These are phyloP conservation scores for Brachyhypopomus occidentalis DNA, from an alignment of 2,113 vertebrate genomes.

Conservation along the genomic window DNA sequence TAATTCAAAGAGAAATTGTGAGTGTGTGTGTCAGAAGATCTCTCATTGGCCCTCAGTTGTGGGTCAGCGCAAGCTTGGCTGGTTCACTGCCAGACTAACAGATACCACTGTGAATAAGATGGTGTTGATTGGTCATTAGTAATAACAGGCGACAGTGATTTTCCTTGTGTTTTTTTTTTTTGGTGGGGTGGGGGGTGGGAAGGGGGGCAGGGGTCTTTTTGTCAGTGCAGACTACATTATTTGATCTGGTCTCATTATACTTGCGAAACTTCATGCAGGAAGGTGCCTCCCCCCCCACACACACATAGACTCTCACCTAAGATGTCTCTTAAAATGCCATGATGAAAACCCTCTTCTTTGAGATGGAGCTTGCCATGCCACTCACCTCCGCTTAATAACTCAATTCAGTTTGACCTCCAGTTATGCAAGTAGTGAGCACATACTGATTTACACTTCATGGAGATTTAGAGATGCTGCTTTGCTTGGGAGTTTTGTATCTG, in stretches of 20 bases:
- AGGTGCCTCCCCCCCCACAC: background rate
- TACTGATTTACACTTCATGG: slow-evolving; percentile 28
- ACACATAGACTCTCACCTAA: background rate
- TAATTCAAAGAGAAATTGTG: slow-evolving; percentile 66
- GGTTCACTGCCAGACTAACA: slow-evolving; percentile 68
- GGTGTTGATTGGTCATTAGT: slow-evolving; percentile 80
- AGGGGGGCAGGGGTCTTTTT: background rate
- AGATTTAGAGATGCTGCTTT: background rate
- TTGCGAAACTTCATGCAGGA: slow-evolving; percentile 18
- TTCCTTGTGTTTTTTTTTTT: background rate
- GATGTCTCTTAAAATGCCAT: slow-evolving; percentile 21
- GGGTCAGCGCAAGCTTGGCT: slow-evolving; percentile 63
- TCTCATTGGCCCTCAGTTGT: slow-evolving; percentile 68
- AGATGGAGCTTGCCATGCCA: slow-evolving; percentile 1
- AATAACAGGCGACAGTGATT: slow-evolving; percentile 55
- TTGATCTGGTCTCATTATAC: slow-evolving; percentile 41
- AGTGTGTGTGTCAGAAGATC: slow-evolving; percentile 55
- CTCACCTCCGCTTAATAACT: background rate
- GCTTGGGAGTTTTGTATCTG: background rate
- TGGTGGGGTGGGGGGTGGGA: no score
- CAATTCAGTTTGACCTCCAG: slow-evolving; percentile 20
- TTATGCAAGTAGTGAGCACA: slow-evolving; percentile 10
- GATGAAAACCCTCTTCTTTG: slow-evolving; percentile 32
- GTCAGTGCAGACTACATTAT: slow-evolving; percentile 33
- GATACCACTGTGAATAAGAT: slow-evolving; percentile 70